These are phyloP conservation scores for Exocentrus adspersus DNA, from an alignment of 2,888 invertebrate genomes.

Conservation along the genomic window DNA sequence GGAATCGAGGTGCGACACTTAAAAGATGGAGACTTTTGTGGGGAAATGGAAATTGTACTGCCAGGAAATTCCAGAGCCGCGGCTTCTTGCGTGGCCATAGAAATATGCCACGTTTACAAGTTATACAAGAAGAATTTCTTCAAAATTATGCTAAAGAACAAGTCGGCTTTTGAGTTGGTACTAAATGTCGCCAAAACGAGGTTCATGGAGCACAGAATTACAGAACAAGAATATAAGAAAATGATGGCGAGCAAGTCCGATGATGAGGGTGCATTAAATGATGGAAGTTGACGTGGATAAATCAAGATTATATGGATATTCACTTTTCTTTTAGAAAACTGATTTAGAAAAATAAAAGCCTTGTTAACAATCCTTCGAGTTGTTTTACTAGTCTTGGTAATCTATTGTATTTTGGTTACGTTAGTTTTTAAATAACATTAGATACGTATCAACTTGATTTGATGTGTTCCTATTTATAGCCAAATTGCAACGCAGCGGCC, in stretches of 20 bases:
- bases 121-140: background rate
- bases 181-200: background rate
- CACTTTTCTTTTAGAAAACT: no score
- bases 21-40: slow-evolving; percentile 36
- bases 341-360: no score
- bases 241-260: no score
- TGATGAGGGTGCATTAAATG: background rate
- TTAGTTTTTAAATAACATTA: no score
- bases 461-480: no score
- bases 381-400: no score
- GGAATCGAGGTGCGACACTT: slow-evolving; percentile 63
- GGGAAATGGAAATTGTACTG: background rate
- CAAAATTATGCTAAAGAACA: background rate
- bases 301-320: no score
- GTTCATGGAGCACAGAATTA: background rate
- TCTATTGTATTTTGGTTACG: no score
- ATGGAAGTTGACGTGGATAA: no score
- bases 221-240: background rate
- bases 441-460: no score
- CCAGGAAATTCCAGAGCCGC: background rate
- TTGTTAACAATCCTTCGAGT: no score
- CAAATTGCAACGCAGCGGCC: no score
- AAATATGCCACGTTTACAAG: background rate
- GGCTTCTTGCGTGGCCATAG: background rate
- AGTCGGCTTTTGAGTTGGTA: background rate